Evolutionary conservation across 2,797 vertebrate species (phyloP), one percentile per base, ranked within the genome.

Genomic region (Pseudomugil gertrudae): DNA sequence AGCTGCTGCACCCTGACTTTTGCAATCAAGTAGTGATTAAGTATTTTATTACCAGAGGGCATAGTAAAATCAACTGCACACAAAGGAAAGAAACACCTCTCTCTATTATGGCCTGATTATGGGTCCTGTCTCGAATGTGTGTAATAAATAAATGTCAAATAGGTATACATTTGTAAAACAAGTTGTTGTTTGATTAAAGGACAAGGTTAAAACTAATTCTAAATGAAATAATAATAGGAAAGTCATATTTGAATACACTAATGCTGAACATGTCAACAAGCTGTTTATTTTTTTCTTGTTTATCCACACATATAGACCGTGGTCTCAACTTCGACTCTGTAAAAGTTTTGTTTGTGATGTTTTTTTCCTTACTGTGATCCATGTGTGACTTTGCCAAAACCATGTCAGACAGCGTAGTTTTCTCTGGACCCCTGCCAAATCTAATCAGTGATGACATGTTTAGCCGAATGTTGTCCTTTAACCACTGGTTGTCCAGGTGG

Each of bases 21-120:
- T 66, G 58, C 69, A 89, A 88, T 87, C 81, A 88, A 87, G 78
- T 33, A 60, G 69, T 80, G 84, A 85, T 84, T 78, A 81, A 78
- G 76, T 79, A 75, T 76, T 80, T 79, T 76, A 79, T 80, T 78
- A 80, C 72, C 69, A 56, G 64, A 68, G 77, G 74, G 73, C 68
- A 66, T 21, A 56, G 69, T 78, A 57, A 84, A 87, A 81, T 72
- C 69, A 85, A 60, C 60, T 2, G 14, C 68, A 69, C 54, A 70
- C 56, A n/a, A 54, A 80, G 51, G n/a, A 79, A 66, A 57, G 59
- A 23, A 60, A 55, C 56, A 76, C 48, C 58, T 65, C 63, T 50
- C 23, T 63, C 32, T 45, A 48, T 71, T 57, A 79, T 30, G 51
- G 56, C 9, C 38, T 70, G 61, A 69, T 76, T 83, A 69, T 64